phyloP scores from a whole-genome alignment of 2,113 vertebrate species.

The Chaetops frenatus region DNA sequence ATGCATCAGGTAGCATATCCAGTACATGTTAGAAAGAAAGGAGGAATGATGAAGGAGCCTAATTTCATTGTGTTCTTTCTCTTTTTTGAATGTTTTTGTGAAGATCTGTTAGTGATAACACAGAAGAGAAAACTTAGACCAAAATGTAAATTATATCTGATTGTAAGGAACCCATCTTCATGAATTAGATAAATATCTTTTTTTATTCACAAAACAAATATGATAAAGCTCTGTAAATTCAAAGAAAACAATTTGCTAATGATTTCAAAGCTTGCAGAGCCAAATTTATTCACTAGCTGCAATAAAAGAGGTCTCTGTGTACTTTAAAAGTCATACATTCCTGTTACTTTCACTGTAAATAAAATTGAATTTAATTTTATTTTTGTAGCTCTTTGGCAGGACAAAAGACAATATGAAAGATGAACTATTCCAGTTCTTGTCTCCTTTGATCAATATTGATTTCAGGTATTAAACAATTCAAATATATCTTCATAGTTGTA shows the following conservation, averaged over 20 bases:
- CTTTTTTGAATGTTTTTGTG: not conserved
- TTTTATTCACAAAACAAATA: not conserved
- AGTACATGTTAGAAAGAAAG: not conserved
- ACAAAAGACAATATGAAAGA: not conserved
- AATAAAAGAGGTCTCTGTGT: not conserved
- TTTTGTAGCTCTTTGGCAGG: not conserved
- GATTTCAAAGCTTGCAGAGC: not conserved
- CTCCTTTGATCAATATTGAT: conserved; percentile 31
- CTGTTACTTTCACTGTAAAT: not conserved
- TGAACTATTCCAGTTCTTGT: conserved; percentile 45
- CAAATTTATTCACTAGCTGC: not conserved
- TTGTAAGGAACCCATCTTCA: not conserved
- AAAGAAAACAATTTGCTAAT: not conserved
- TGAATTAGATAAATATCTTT: not conserved
- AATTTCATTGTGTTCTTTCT: not conserved
- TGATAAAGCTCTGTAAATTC: not conserved
- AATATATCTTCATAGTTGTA: not conserved
- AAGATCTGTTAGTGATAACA: not conserved
- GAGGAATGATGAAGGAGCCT: not conserved
- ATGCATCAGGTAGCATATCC: not conserved
- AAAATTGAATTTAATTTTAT: not conserved
- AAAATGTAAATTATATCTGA: not conserved
- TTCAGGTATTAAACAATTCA: not conserved
- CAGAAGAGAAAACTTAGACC: not conserved
- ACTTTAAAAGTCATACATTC: not conserved